Percentiles rank a stretch among this genome's conserved stretches.
Conservation (phyloP, 1,140 invertebrate genomes). For the Asobara japonica region DNA sequence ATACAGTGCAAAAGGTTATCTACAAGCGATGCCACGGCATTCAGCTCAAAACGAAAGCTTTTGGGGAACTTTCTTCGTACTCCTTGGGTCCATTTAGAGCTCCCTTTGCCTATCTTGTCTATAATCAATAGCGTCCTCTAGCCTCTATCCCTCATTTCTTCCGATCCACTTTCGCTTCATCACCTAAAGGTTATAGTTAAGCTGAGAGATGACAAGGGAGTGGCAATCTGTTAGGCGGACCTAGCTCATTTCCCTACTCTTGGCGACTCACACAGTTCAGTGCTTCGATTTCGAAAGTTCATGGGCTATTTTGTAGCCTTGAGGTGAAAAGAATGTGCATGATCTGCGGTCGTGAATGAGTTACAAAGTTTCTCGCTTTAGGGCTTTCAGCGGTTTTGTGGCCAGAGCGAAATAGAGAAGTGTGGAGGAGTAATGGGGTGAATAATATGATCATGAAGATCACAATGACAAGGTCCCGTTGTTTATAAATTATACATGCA, state of each 20-base stretch:
- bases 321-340: background rate
- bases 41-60: background rate
- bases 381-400: background rate
- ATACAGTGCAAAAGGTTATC: too few species aligned
- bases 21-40: background rate
- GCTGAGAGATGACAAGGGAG: background rate
- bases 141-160: background rate
- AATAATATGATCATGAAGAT: too few species aligned
- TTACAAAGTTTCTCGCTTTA: slow-evolving; percentile 3
- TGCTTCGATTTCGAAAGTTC: background rate
- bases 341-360: background rate
- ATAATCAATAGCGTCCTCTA: background rate
- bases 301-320: background rate
- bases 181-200: background rate
- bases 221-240: background rate
- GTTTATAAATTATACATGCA: too few species aligned
- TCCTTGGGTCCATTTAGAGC: background rate
- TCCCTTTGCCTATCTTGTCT: background rate
- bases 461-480: too few species aligned
- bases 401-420: background rate
- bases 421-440: background rate
- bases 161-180: background rate
- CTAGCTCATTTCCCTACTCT: background rate
- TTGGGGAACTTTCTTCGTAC: background rate
- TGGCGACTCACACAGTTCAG: background rate